Evolutionary conservation across 2,888 invertebrate genomes (phyloP).

Genomic region (Phengaris alcon): DNA sequence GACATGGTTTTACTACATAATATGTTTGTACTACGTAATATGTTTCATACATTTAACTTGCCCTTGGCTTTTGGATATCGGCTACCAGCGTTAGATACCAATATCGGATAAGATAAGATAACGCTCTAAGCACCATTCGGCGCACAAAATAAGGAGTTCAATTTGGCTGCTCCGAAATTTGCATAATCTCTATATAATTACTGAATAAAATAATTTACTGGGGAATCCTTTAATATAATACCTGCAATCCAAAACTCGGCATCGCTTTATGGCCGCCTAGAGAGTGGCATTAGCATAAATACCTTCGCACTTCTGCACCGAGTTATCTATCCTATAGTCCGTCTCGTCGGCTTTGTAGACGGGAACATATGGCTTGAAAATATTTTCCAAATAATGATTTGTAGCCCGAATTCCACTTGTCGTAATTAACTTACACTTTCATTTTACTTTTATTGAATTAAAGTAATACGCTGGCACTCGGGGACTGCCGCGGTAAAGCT

Average conservation of each 20-base stretch:
- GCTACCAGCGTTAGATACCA: too few relatives aligned
- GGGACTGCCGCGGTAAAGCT: too few relatives aligned
- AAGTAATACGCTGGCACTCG: too few relatives aligned
- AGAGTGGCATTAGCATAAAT: constrained; percentile 23
- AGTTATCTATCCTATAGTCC: background rate
- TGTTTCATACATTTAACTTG: too few relatives aligned
- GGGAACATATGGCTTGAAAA: background rate
- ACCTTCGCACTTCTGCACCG: background rate
- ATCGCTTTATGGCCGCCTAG: constrained; percentile 7
- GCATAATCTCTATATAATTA: constrained; percentile 26
- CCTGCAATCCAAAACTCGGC: constrained; percentile 19
- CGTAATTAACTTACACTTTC: too few relatives aligned
- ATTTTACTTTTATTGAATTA: background rate
- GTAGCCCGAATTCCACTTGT: too few relatives aligned
- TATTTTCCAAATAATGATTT: background rate
- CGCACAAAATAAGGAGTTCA: background rate
- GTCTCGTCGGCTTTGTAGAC: too few relatives aligned
- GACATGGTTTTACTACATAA: too few relatives aligned
- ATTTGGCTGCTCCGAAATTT: background rate
- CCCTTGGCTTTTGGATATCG: too few relatives aligned
- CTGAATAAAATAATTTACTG: constrained; percentile 7
- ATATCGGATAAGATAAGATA: too few relatives aligned
- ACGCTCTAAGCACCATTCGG: background rate
- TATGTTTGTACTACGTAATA: too few relatives aligned
- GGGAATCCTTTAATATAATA: constrained; percentile 27